Evolutionary conservation across 2,888 invertebrate genomes (phyloP).

Genomic region (Balanococcus diminutus): DNA sequence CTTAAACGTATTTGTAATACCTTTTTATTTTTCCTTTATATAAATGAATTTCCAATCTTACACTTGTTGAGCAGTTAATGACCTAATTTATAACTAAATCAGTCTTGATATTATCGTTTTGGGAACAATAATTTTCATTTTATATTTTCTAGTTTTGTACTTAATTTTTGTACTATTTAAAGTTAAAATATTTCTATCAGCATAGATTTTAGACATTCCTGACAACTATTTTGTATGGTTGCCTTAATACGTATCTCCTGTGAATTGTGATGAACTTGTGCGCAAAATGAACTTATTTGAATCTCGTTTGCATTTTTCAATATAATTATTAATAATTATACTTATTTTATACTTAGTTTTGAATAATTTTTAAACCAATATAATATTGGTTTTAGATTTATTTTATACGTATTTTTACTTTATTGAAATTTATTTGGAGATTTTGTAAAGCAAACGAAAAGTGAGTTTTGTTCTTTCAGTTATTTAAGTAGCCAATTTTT

Average conservation of each 20-base stretch:
- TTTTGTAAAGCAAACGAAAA: neutral
- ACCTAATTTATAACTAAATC: neutral
- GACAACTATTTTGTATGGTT: neutral
- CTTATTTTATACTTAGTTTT: neutral
- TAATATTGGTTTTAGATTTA: neutral
- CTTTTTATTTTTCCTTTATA: too few relatives aligned
- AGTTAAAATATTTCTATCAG: neutral
- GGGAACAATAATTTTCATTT: neutral
- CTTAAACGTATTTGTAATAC: too few relatives aligned
- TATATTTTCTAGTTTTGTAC: neutral
- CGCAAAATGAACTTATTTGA: neutral
- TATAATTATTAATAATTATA: neutral
- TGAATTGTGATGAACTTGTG: neutral
- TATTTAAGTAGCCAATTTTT: neutral
- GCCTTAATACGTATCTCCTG: neutral
- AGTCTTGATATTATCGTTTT: neutral
- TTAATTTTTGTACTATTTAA: neutral
- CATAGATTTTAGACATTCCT: neutral
- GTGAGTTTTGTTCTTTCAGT: conserved; percentile 24
- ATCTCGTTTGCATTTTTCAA: conserved; percentile 30
- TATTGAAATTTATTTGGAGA: neutral
- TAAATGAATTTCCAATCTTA: too few relatives aligned
- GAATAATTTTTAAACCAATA: neutral
- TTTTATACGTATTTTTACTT: neutral
- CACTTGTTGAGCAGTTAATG: neutral